Evolutionary conservation across 30 jellyfish, hydroid and myxozoan genomes (phyloP), one percentile per base, ranked within the genome.

Genomic region (Catostylus mosaicus): DNA sequence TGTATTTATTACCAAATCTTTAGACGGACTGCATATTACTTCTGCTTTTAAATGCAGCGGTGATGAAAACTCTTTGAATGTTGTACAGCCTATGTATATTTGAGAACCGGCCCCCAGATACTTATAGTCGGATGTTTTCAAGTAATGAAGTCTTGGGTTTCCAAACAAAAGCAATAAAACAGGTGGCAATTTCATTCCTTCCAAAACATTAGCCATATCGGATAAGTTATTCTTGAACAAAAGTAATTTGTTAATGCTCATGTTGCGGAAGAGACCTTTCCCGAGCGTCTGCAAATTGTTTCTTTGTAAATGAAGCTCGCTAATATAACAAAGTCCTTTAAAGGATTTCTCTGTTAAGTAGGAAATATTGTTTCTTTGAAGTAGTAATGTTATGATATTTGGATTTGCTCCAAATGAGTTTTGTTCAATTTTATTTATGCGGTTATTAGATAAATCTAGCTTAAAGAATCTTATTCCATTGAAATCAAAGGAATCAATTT

Each of bases 11-110:
- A 33, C 60, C 60, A 66, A n/a, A 1, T 31, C 14, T 3, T 24
- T 11, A 66, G 59, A 27, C 4, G 78, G 78, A 43, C 78, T 66
- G 60, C 78, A 66, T 3, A 66, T 27, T n/a, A 66, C 30, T 34
- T 66, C 8, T 12, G 78, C 60, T 19, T 66, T 66, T 8, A 66
- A 8, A 8, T 8, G 30, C 1, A 66, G 29, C 16, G 48, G 78
- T 26, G 12, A 30, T 1, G 78, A 43, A 66, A 66, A 19, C 3
- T 31, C 30, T 16, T 66, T 24, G 60, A 66, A 43, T 10, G 31
- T 30, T 0, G 3, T 31, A 34, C 78, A 66, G 22, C 48, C 12
- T 34, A 66, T 30, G 59, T 27, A 66, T 10, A 66, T 66, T 23
- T 66, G 59, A 19, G 78, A 66, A n/a, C 60, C 32, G 57, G 29